A percentile compares a stretch with the other conserved stretches of the same genome.
Evolutionary conservation across 2,797 vertebrate species (phyloP).

Genomic region (Darevskia mixta): DNA sequence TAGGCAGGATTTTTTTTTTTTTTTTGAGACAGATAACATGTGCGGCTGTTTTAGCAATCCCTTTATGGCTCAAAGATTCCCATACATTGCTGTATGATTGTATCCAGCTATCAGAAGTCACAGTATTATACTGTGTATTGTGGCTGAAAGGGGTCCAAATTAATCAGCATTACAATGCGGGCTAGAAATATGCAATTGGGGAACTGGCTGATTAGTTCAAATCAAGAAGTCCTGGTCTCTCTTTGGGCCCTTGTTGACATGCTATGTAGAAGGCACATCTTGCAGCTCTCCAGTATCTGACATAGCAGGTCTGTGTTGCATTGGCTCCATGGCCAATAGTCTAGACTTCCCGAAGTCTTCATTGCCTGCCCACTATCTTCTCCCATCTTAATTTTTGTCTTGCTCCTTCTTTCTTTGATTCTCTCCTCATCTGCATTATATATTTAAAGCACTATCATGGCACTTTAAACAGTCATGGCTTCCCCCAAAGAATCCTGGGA

Average conservation of each 20-base stretch:
- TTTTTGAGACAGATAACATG: slow-evolving; percentile 4
- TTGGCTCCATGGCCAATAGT: neutral
- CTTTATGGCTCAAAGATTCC: slow-evolving; percentile 27
- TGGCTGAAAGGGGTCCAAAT: slow-evolving; percentile 28
- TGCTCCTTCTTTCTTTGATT: neutral
- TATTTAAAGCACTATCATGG: too few species aligned
- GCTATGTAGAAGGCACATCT: neutral
- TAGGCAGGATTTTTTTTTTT: neutral
- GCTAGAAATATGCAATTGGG: neutral
- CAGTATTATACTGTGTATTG: neutral
- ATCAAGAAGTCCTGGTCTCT: neutral
- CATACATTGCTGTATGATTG: slow-evolving; percentile 20
- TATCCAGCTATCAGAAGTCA: slow-evolving; percentile 39
- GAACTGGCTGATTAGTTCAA: neutral
- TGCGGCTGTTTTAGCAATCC: slow-evolving; percentile 35
- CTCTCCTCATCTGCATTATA: too few species aligned
- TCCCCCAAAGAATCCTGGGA: too few species aligned
- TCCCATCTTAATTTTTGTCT: neutral
- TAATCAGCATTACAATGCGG: slow-evolving; percentile 35
- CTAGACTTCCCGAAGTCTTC: neutral
- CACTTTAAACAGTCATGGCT: too few species aligned
- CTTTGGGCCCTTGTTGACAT: neutral
- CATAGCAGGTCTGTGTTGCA: neutral
- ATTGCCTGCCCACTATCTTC: too few species aligned
- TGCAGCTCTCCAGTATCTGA: neutral